Evolutionary conservation across 2,113 vertebrate genomes (phyloP).

Genomic region (Labeo rohita): DNA sequence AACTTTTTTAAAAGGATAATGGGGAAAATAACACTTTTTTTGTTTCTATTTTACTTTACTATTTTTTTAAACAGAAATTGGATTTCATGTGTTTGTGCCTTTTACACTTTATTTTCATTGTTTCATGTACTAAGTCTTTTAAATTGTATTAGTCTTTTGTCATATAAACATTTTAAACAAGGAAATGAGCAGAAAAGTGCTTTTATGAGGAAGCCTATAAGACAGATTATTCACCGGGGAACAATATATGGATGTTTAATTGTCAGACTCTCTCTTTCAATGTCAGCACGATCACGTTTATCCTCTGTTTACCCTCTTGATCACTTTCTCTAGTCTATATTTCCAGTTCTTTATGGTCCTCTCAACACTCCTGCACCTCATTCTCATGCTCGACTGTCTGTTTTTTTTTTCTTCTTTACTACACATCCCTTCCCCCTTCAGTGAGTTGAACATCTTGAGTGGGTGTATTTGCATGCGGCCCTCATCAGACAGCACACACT

Average conservation of each 20-base stretch:
- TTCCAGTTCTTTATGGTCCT: slow-evolving; percentile 49
- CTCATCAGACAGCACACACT: slow-evolving; percentile 81
- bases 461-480: slow-evolving; percentile 81
- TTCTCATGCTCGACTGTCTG: slow-evolving; percentile 33
- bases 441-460: slow-evolving; percentile 75
- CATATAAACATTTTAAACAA: background rate
- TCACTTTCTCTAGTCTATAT: slow-evolving; percentile 57
- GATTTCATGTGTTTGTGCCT: background rate
- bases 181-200: background rate
- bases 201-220: slow-evolving; percentile 6
- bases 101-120: background rate
- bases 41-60: background rate
- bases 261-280: slow-evolving; percentile 30
- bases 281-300: background rate
- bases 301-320: slow-evolving; percentile 38
- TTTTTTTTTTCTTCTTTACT: slow-evolving; percentile 4
- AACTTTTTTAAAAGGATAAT: background rate
- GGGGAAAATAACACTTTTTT: background rate
- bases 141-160: background rate
- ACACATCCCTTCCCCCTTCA: slow-evolving; percentile 62
- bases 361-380: slow-evolving; percentile 67
- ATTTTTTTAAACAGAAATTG: background rate
- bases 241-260: slow-evolving; percentile 68
- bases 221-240: slow-evolving; percentile 6
- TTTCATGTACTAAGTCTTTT: background rate